Evolutionary conservation across 2,888 invertebrate genomes (phyloP), one percentile per base, ranked within the genome.

Genomic region (Physocephala rufipes): DNA sequence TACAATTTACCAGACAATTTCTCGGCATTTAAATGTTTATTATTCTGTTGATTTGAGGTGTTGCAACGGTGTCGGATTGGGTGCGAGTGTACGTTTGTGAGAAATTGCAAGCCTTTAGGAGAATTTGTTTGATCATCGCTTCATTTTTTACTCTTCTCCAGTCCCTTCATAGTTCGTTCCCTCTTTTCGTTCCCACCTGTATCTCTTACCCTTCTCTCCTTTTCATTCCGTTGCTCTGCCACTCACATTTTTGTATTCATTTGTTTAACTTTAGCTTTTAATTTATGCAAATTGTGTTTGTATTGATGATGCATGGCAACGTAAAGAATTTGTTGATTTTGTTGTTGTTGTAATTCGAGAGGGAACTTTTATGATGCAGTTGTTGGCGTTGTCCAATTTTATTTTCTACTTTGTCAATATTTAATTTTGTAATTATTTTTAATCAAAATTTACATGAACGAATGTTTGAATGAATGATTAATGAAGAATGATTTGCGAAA

Each of bases 201-300:
- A n/a, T n/a, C n/a, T n/a, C n/a, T n/a, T n/a, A n/a, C n/a, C 19
- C 21, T n/a, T 7, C 13, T 45, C 4, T 16, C 7, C 4, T 12
- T 45, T 12, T 63, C 15, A 15, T 19, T 12, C 47, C 13, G 24
- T 36, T 9, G 4, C 36, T 1, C 15, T 26, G 15, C 16, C 13
- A 15, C 30, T 28, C 16, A 15, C 45, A 45, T 45, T 19, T n/a
- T n/a, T 49, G 49, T 49, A 49, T n/a, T 3, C 2, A 49, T 49
- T 58, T 58, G 58, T 26, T 58, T 24, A 58, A 58, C 64, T 64
- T 64, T 64, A 51, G 53, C 53, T 65, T 65, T 65, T 65, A 65
- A 65, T 65, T 65, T 65, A 65, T 65, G 65, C 53, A 65, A 65
- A 65, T 65, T 65, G 65, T 65, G 65, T 65, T 65, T 65, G 53